A percentile compares a stretch with the other conserved stretches of the same genome.
phyloP scores from a whole-genome alignment of 2,113 vertebrate species.

The Mugil cephalus region DNA sequence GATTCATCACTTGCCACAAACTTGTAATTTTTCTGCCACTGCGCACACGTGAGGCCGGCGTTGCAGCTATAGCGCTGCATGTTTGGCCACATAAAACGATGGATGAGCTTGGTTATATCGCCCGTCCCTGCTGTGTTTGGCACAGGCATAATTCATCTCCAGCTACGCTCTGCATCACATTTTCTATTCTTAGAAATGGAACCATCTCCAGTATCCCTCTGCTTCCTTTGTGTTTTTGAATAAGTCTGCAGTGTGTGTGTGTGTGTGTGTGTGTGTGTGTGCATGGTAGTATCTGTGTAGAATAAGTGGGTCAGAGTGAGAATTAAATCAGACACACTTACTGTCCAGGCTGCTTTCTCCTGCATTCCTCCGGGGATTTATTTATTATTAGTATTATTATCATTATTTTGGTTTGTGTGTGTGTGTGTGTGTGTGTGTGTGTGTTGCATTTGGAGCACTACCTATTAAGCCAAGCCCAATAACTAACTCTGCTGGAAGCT shows the following conservation, averaged over 20 bases:
- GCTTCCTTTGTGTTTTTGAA: slow-evolving; percentile 57
- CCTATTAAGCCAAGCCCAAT: slow-evolving; percentile 28
- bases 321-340: slow-evolving; percentile 26
- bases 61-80: not conserved
- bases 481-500: slow-evolving; percentile 36
- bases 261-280: slow-evolving; percentile 12
- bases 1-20: too few species aligned
- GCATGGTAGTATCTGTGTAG: not conserved
- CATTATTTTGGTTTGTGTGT: slow-evolving; percentile 17
- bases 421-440: slow-evolving; percentile 28
- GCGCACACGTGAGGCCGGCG: not conserved
- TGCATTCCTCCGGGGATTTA: accelerated
- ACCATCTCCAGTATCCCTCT: slow-evolving; percentile 58
- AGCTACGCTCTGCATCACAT: slow-evolving; percentile 49
- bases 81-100: slow-evolving; percentile 1
- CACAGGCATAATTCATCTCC: slow-evolving; percentile 63
- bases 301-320: slow-evolving; percentile 68
- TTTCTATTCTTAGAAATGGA: slow-evolving; percentile 73
- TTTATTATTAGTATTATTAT: slow-evolving; percentile 6
- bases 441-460: slow-evolving; percentile 1
- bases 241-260: slow-evolving; percentile 30
- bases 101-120: slow-evolving; percentile 6
- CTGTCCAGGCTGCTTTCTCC: not conserved
- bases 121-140: slow-evolving; percentile 46
- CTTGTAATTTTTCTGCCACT: not conserved